Evolutionary conservation across 2,888 invertebrate species (phyloP).

Genomic region (Luperina testacea): DNA sequence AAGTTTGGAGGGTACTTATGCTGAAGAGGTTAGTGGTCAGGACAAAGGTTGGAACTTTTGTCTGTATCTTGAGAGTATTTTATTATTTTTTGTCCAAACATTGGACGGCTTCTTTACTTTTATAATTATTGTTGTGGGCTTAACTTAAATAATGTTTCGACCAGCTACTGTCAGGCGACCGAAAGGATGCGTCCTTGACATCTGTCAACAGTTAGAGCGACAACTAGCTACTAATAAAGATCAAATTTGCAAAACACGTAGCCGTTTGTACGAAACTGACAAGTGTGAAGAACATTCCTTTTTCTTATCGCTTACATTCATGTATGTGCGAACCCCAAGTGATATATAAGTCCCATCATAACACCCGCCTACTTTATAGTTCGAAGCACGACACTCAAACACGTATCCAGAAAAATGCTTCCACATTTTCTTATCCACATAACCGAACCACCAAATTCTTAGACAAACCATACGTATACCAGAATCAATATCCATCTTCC

Average conservation of each 20-base stretch:
- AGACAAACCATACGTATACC: slow-evolving; percentile 63
- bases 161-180: background rate
- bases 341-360: slow-evolving; percentile 52
- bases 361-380: slow-evolving; percentile 54
- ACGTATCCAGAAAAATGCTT: slow-evolving; percentile 59
- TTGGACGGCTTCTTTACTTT: background rate
- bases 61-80: slow-evolving; percentile 18
- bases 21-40: slow-evolving; percentile 34
- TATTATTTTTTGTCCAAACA: slow-evolving; percentile 8
- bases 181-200: background rate
- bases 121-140: background rate
- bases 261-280: background rate
- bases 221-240: background rate
- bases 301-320: background rate
- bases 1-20: slow-evolving; percentile 61
- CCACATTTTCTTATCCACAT: slow-evolving; percentile 61
- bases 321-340: slow-evolving; percentile 12
- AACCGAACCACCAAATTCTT: slow-evolving; percentile 63
- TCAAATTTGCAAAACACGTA: background rate
- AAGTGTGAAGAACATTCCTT: background rate
- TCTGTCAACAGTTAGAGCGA: background rate
- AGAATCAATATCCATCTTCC: slow-evolving; percentile 69
- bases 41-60: slow-evolving; percentile 45
- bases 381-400: slow-evolving; percentile 53
- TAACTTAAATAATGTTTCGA: background rate